Base-by-base conservation (phyloP, 2,113 vertebrate species). In the Sturnira hondurensis region DNA sequence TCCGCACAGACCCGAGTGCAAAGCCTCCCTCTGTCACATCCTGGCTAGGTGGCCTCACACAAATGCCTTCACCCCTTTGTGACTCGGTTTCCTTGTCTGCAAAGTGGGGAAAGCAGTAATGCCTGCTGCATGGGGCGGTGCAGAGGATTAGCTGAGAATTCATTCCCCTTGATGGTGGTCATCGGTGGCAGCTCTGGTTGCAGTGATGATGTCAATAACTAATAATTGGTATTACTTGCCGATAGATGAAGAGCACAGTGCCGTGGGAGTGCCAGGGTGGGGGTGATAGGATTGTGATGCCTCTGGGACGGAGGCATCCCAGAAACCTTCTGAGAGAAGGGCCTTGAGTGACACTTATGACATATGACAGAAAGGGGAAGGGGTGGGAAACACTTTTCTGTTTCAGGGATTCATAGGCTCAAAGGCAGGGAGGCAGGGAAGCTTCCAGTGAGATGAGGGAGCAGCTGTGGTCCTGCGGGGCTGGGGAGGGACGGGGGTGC, bases 21-120 rank as follows among this genome's bases (percentile, higher is more conserved):
- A 38, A 81, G 74, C 38, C 88, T 26, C 10, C 5, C 26, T 76
- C 68, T 92, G 50, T 81, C 11, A 22, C 63, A 67, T 88, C 14
- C 73, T 31, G n/a, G 43, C 31, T 45, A n/a, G 11, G 36, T 38
- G 47, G 43, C 86, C 52, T 77, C 77, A 38, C 28, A 17, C 43
- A 77, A 24, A 19, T 67, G 77, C 13, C 19, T 61, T 87, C 6
- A 2, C n/a, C 50, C 70, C 41, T 80, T 67, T 19, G 8, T 94
- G 77, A 86, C 94, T 94, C 50, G 13, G 74, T 85, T 86, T 92
- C 47, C 88, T 76, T 38, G 13, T 90, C 76, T 67, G 31, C 73
- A n/a, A 67, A 54, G n/a, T 71, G 12, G 56, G 43, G 14, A 12
- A 19, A 78, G 67, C 56, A 67, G 12, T 68, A 11, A 3, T 28